These are phyloP conservation scores for Lithobates sylvaticus DNA, from an alignment of 2,797 vertebrate species.

Conservation along the genomic window DNA sequence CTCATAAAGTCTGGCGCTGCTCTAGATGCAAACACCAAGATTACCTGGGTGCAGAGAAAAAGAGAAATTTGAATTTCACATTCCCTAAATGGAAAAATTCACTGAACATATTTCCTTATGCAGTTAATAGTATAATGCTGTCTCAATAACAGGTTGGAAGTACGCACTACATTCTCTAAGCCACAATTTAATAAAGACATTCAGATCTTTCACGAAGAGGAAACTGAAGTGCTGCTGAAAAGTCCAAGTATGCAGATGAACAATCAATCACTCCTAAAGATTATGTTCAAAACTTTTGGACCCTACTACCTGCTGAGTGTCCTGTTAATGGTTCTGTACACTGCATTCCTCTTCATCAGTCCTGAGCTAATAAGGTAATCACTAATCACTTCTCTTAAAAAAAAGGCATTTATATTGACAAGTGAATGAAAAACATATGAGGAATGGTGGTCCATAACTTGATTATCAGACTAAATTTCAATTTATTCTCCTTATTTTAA, in stretches of 20 bases:
- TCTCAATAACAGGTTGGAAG: slow-evolving; percentile 38
- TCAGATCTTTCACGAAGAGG: slow-evolving; percentile 24
- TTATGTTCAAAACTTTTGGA: slow-evolving; percentile 37
- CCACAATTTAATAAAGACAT: neutral
- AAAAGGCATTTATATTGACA: neutral
- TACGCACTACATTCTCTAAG: slow-evolving; percentile 12
- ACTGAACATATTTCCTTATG: no score
- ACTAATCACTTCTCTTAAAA: neutral
- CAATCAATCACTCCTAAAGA: slow-evolving; percentile 33
- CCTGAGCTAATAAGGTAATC: slow-evolving; percentile 52
- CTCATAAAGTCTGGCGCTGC: no score
- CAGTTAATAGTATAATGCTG: neutral
- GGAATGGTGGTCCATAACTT: no score
- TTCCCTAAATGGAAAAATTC: no score
- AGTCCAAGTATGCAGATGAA: slow-evolving; percentile 49
- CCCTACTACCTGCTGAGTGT: slow-evolving; percentile 39
- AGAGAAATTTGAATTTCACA: no score
- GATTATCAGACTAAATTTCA: no score
- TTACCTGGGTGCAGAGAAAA: no score
- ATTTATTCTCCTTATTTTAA: no score
- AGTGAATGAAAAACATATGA: no score
- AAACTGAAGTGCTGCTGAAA: slow-evolving; percentile 42
- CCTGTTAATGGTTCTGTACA: slow-evolving; percentile 48
- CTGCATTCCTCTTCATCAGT: slow-evolving; percentile 52
- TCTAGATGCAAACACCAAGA: no score